phyloP scores from a whole-genome alignment of 2,888 invertebrate genomes.

The Caradrina kadenii region DNA sequence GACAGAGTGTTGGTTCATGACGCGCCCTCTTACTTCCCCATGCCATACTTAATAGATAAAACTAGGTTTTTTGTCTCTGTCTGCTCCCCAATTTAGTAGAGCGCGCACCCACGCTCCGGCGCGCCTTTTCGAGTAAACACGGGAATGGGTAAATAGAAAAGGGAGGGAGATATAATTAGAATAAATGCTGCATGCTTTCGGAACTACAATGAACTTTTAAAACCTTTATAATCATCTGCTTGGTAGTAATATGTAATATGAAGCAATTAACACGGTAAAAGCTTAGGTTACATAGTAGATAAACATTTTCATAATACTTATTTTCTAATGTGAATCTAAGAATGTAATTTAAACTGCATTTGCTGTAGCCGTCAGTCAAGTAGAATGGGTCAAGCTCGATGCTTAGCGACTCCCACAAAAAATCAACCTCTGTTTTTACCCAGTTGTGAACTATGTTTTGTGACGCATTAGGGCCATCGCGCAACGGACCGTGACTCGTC shows the following conservation, averaged over 20 bases:
- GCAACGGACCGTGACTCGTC: slow-evolving; percentile 62
- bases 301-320: background rate
- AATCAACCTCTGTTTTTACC: slow-evolving; percentile 51
- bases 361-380: slow-evolving; percentile 25
- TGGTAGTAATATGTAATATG: background rate
- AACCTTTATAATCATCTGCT: slow-evolving; percentile 24
- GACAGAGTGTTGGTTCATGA: slow-evolving; percentile 80
- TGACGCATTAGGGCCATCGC: slow-evolving; percentile 63
- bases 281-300: no score
- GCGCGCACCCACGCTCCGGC: slow-evolving; percentile 86
- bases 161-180: slow-evolving; percentile 89
- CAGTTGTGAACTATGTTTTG: slow-evolving; percentile 50
- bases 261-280: background rate
- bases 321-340: slow-evolving; percentile 30
- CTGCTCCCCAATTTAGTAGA: slow-evolving; percentile 87
- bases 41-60: slow-evolving; percentile 70
- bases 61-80: slow-evolving; percentile 83
- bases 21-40: slow-evolving; percentile 77
- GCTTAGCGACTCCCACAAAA: slow-evolving; percentile 41
- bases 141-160: slow-evolving; percentile 88
- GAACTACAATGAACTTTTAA: slow-evolving; percentile 65
- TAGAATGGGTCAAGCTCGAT: slow-evolving; percentile 52
- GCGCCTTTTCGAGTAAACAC: slow-evolving; percentile 89
- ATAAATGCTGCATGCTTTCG: slow-evolving; percentile 82
- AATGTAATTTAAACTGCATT: slow-evolving; percentile 54